These are phyloP conservation scores for Psophia crepitans DNA, from an alignment of 2,113 vertebrate genomes.

Conservation along the genomic window DNA sequence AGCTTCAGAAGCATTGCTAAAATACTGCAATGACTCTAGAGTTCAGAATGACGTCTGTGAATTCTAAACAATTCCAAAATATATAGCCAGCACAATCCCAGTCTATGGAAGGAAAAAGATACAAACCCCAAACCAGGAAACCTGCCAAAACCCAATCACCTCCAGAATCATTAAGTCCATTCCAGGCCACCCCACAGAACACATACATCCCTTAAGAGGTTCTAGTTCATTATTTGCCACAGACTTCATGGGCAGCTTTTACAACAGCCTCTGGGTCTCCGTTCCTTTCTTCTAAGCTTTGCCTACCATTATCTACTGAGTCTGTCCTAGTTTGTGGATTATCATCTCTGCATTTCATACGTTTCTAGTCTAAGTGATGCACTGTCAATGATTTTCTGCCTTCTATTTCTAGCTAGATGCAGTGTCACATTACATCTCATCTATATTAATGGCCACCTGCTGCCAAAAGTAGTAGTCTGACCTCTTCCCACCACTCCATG, in stretches of 20 bases:
- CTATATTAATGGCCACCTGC: background rate
- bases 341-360: background rate
- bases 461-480: background rate
- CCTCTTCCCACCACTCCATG: background rate
- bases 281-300: background rate
- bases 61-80: background rate
- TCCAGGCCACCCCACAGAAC: background rate
- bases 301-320: background rate
- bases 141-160: background rate
- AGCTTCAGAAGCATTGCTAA: background rate
- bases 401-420: background rate
- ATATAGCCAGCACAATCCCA: background rate
- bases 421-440: background rate
- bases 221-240: background rate
- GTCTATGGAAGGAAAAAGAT: background rate
- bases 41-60: background rate
- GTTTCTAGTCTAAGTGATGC: background rate
- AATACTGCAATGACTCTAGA: background rate
- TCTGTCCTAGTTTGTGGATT: background rate
- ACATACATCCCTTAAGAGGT: background rate
- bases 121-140: background rate
- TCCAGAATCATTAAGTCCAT: background rate
- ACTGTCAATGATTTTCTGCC: background rate
- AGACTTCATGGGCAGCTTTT: background rate
- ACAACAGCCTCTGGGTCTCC: background rate